Conservation (phyloP, 2,797 vertebrate genomes). For the Xerus rutilus region DNA sequence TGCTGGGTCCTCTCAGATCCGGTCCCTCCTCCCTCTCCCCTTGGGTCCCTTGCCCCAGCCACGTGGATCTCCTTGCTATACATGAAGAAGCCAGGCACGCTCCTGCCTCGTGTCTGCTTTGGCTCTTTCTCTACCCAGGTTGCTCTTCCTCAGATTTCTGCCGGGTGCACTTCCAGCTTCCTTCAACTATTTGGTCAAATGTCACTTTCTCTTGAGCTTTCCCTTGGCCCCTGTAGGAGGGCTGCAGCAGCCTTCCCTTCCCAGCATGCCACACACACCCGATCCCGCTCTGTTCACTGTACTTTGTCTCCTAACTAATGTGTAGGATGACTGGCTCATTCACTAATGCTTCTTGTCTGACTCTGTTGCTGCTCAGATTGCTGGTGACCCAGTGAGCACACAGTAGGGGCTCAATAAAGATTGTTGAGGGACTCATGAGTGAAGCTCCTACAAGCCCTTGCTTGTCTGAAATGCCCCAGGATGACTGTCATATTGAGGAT, state of each 20-base stretch:
- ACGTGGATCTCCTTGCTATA: not conserved
- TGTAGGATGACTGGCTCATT: rapidly evolving
- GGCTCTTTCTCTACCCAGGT: not conserved
- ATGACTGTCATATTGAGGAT: not conserved
- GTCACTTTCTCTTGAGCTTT: not conserved
- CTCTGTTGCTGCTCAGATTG: not conserved
- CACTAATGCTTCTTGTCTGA: not conserved
- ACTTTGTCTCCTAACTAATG: rapidly evolving
- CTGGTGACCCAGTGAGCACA: not conserved
- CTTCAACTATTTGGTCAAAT: not conserved
- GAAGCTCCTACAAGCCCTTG: not conserved
- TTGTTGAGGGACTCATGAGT: not conserved
- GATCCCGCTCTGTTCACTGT: rapidly evolving
- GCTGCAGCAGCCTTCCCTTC: not conserved
- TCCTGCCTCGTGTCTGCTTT: not conserved
- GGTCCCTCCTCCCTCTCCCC: too few species aligned
- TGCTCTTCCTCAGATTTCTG: too few species aligned
- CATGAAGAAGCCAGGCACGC: not conserved
- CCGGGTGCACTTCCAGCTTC: rapidly evolving
- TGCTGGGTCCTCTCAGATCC: not conserved
- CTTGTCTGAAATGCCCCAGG: not conserved
- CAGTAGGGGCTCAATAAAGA: rapidly evolving
- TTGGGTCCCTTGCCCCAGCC: too few species aligned
- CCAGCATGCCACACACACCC: rapidly evolving
- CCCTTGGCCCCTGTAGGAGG: not conserved